Evolutionary conservation across 2,797 vertebrate species (phyloP).

Genomic region (Luscinia luscinia): DNA sequence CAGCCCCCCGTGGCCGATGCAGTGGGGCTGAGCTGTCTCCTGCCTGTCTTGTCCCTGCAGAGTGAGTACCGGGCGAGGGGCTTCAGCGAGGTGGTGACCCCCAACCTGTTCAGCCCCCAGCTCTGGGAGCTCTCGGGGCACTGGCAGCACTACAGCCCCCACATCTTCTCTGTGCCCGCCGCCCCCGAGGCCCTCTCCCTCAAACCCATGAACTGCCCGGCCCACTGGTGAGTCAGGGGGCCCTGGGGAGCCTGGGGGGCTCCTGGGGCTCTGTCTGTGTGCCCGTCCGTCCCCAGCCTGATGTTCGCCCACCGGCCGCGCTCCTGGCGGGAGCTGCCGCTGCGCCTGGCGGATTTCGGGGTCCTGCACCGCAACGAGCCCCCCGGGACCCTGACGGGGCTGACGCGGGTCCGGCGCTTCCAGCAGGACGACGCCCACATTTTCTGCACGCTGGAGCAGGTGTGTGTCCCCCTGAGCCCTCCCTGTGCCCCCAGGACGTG

Average conservation of each 20-base stretch:
- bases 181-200: slow-evolving; percentile 85
- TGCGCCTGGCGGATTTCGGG: slow-evolving; percentile 93
- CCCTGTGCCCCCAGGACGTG: rapidly evolving
- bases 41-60: slow-evolving; percentile 53
- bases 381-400: slow-evolving; percentile 86
- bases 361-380: slow-evolving; percentile 91
- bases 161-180: slow-evolving; percentile 88
- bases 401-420: slow-evolving; percentile 90
- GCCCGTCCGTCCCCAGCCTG: slow-evolving; percentile 72
- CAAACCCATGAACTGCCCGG: slow-evolving; percentile 97
- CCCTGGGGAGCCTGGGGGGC: background rate
- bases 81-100: slow-evolving; percentile 92
- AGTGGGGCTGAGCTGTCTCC: background rate
- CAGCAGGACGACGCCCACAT: slow-evolving; percentile 95
- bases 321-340: slow-evolving; percentile 92
- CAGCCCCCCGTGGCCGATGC: rapidly evolving
- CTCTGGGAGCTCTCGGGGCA: slow-evolving; percentile 95
- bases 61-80: slow-evolving; percentile 87
- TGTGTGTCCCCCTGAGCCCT: background rate
- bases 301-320: slow-evolving; percentile 92
- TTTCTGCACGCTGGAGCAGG: slow-evolving; percentile 91
- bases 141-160: slow-evolving; percentile 91
- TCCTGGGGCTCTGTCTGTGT: background rate
- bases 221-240: slow-evolving; percentile 84
- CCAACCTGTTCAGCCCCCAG: slow-evolving; percentile 86